Evolutionary conservation across 2,113 vertebrate genomes (phyloP), one percentile per base, ranked within the genome.

Genomic region (Dicentrarchus labrax): DNA sequence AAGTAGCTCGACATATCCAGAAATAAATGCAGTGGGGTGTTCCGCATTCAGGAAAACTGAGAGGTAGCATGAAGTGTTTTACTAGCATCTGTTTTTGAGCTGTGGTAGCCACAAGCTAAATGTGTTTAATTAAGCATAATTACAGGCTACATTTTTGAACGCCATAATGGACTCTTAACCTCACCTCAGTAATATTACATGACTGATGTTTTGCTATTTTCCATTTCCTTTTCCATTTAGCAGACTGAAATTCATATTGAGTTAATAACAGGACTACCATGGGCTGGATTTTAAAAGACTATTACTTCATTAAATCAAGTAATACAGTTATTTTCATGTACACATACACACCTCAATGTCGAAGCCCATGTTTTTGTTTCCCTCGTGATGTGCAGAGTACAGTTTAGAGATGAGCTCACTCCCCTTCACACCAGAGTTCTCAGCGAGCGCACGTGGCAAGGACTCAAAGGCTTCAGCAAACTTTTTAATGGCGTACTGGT

Each of bases 401-500:
- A 99, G 93, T 80, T 99, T 99, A 74, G 98, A 99, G 86, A 99
- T 96, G 45, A 99, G 94, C 90, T 99, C 98, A 64, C 96, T 99
- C 16, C 95, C 98, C 80, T 97, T 99, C 64, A 99, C 95, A 0
- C 98, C 98, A 6, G 98, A 98, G 88, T 99, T 99, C 91, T 98
- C 98, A 39, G 98, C 97, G 85, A 99, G 90, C 2, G 98, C 96
- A 22, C 98, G 97, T 9, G 98, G 98, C 83, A 99, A 84, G 0
- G 89, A 93, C 95, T 99, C 98, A 60, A 99, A 98, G 3, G 98
- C 97, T 67, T 99, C 98, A 1, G 97, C 98, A 83, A 98, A 99
- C 92, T 99, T 99, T 93, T 99, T 99, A 85, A 99, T 99, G 71
- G 98, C 95, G 24, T 99, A 99, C 5, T 99, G 98, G 84, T 99